Conservation (phyloP, 2,888 invertebrate genomes). For the Machimus rusticus region DNA sequence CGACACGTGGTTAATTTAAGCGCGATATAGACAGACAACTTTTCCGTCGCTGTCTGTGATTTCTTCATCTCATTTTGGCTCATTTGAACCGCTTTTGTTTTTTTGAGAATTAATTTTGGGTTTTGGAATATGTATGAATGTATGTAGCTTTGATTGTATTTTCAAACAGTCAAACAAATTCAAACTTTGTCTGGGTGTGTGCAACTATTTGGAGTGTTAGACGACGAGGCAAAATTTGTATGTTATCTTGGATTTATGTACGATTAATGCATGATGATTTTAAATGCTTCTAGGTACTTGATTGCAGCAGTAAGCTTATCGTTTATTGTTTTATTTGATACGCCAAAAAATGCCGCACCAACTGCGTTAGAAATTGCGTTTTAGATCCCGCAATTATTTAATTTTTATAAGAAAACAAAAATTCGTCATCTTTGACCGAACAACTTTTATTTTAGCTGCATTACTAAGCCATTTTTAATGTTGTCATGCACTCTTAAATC, state of each 20-base stretch:
- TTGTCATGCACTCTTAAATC: too few species aligned
- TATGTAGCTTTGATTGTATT: background rate
- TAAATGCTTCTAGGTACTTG: background rate
- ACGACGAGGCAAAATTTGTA: background rate
- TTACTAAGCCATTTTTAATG: background rate
- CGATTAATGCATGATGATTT: background rate
- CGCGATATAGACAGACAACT: background rate
- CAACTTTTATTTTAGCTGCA: background rate
- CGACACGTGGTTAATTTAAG: constrained; percentile 1
- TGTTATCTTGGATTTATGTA: background rate
- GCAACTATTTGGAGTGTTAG: background rate
- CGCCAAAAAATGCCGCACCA: background rate
- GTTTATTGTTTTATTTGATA: background rate
- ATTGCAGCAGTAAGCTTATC: background rate
- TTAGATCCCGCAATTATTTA: background rate
- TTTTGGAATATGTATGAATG: background rate
- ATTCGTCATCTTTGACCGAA: background rate
- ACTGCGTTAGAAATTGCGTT: background rate
- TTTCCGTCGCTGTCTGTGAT: background rate
- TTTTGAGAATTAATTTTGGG: background rate
- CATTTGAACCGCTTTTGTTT: background rate
- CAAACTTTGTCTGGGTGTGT: background rate
- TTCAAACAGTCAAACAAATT: background rate
- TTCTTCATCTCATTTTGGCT: background rate
- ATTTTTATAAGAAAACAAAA: background rate